Conservation (phyloP, 1,140 invertebrate genomes). For the Platorchestia sp. region DNA sequence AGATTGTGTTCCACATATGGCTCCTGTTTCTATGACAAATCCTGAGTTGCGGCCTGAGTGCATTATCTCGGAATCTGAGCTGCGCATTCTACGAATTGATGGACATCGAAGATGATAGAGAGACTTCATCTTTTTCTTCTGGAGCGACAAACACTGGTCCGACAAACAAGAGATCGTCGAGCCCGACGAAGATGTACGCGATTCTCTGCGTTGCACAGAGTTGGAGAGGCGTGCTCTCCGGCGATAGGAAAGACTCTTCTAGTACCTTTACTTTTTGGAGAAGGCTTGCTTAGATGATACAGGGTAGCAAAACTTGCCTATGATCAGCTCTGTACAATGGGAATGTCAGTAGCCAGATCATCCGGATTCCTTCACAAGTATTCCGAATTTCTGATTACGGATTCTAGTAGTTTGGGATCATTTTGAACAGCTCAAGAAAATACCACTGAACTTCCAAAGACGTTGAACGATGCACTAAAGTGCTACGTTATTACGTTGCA, state of each 20-base stretch:
- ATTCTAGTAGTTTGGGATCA: no score
- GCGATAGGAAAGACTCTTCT: neutral
- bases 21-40: slow-evolving; percentile 8
- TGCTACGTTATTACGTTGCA: no score
- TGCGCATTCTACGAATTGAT: neutral
- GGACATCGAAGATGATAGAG: neutral
- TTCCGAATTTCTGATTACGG: no score
- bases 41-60: neutral
- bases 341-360: no score
- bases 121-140: neutral
- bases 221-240: neutral
- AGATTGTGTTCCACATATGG: neutral
- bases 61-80: neutral
- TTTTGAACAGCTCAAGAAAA: no score
- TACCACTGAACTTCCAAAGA: no score
- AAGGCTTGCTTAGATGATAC: no score
- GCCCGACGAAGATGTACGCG: neutral
- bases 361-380: no score
- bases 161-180: neutral
- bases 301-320: no score
- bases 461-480: no score
- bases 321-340: no score
- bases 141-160: neutral
- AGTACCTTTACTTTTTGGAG: neutral
- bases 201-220: neutral